These are phyloP conservation scores for Gastrophryne carolinensis DNA, from an alignment of 2,797 vertebrate species.

Conservation along the genomic window DNA sequence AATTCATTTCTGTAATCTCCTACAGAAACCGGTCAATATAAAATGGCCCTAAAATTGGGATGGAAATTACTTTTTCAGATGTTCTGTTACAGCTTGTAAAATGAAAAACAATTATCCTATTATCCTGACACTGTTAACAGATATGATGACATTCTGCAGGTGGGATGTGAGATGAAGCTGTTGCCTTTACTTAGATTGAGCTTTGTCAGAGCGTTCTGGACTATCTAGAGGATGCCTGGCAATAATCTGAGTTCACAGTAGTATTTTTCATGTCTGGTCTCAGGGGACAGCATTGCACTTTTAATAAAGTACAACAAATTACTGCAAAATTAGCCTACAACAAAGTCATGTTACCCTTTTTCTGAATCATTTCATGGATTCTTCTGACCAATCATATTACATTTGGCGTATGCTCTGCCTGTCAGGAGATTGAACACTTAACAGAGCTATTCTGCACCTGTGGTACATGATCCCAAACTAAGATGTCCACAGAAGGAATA, in stretches of 20 bases:
- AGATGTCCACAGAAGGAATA: too few relatives aligned
- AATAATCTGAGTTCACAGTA: background rate
- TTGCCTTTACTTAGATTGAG: background rate
- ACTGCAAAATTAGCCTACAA: too few relatives aligned
- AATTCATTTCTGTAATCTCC: constrained; percentile 34
- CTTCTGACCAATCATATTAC: too few relatives aligned
- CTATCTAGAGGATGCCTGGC: background rate
- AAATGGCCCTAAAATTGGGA: background rate
- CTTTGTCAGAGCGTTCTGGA: background rate
- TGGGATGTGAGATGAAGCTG: background rate
- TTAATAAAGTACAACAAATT: too few relatives aligned
- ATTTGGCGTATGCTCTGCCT: too few relatives aligned
- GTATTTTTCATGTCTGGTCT: too few relatives aligned
- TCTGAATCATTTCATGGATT: too few relatives aligned
- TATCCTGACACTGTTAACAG: background rate
- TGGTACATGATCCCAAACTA: too few relatives aligned
- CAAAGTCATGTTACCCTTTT: too few relatives aligned
- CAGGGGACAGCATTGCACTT: too few relatives aligned
- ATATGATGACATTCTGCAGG: background rate
- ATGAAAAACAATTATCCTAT: background rate
- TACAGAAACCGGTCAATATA: constrained; percentile 4
- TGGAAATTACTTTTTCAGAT: constrained; percentile 1
- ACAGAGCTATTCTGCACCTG: too few relatives aligned
- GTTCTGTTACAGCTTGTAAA: background rate
- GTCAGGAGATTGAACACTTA: too few relatives aligned